These are phyloP conservation scores for Falco peregrinus DNA, from an alignment of 2,797 vertebrate genomes.

Conservation along the genomic window DNA sequence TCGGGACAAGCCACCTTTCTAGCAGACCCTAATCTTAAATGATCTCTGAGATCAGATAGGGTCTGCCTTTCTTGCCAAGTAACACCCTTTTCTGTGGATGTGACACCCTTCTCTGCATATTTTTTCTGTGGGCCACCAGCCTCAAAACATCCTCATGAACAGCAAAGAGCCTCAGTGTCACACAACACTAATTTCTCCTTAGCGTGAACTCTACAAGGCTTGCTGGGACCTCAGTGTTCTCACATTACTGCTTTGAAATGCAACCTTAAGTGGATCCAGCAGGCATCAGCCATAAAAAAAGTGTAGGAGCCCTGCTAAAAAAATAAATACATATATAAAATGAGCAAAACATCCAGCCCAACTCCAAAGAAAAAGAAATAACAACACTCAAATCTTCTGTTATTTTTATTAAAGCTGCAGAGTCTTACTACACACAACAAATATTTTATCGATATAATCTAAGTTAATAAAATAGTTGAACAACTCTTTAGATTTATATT, in stretches of 20 bases:
- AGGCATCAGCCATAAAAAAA: not conserved
- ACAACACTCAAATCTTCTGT: constrained; percentile 21
- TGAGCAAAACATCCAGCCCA: not conserved
- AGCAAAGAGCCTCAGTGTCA: not conserved
- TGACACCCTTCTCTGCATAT: too few species aligned
- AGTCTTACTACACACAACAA: constrained; percentile 75
- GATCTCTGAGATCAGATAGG: not conserved
- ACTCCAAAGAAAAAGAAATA: not conserved
- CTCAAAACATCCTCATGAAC: not conserved
- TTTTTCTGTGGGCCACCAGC: not conserved
- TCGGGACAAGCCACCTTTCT: not conserved
- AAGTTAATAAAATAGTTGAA: constrained; percentile 83
- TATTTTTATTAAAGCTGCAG: constrained; percentile 78
- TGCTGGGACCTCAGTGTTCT: not conserved
- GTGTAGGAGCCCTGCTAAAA: not conserved
- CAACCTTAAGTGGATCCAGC: not conserved
- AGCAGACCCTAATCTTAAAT: not conserved
- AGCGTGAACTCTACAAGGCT: not conserved
- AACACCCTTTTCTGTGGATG: too few species aligned
- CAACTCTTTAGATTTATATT: constrained; percentile 78
- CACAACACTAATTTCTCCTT: not conserved
- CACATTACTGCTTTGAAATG: not conserved
- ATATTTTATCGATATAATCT: constrained; percentile 79
- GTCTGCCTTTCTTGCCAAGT: not conserved
- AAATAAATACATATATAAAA: not conserved